Evolutionary conservation across 2,113 vertebrate genomes (phyloP).

Genomic region (Campylomormyrus numenius): DNA sequence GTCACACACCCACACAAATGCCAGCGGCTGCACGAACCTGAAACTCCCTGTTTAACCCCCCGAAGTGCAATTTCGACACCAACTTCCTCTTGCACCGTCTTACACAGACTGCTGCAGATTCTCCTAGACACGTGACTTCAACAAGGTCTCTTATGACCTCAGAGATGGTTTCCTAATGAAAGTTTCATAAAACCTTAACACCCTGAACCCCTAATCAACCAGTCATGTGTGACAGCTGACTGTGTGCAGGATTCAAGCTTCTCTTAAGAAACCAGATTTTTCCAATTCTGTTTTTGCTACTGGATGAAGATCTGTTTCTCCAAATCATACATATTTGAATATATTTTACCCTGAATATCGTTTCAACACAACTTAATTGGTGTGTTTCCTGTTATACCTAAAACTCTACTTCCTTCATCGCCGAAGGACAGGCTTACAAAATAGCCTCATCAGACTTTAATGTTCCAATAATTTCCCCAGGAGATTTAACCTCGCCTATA

Average conservation of each 20-base stretch:
- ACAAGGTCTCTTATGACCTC: background rate
- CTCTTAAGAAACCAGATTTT: background rate
- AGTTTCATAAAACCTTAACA: background rate
- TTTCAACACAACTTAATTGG: background rate
- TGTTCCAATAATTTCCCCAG: constrained; percentile 24
- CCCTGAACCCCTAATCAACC: background rate
- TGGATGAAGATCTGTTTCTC: background rate
- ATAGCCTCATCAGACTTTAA: constrained; percentile 41
- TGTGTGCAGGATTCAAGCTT: background rate
- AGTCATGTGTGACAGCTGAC: background rate
- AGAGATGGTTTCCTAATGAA: background rate
- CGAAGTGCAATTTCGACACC: constrained; percentile 21
- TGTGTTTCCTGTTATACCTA: background rate
- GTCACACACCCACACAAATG: constrained; percentile 14
- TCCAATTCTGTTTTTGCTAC: background rate
- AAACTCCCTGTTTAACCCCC: background rate
- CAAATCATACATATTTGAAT: background rate
- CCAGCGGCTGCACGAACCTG: background rate
- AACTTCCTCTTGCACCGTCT: constrained; percentile 5
- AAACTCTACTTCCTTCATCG: background rate
- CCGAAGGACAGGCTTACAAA: background rate
- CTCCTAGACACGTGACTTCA: background rate
- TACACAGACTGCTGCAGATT: background rate
- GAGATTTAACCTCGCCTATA: background rate
- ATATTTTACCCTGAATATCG: background rate